Percentiles rank a stretch among this genome's conserved stretches.
phyloP scores from a whole-genome alignment of 53 echinoderm and acorn worm species.

The Holothuria scabra region DNA sequence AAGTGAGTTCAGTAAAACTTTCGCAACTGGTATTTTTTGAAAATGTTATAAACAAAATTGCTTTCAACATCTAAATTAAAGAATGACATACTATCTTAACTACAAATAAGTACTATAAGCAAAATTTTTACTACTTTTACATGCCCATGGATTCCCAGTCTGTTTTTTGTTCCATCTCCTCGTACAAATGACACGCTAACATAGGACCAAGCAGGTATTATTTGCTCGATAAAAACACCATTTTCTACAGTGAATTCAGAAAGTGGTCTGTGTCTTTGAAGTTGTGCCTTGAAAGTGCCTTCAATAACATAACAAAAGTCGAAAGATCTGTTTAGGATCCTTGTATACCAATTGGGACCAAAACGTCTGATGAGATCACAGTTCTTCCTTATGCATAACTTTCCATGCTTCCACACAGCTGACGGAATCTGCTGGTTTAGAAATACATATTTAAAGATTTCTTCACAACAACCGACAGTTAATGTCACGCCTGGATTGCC shows the following conservation, averaged over 20 bases:
- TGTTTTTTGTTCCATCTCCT: background rate
- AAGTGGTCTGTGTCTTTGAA: background rate
- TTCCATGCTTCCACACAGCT: background rate
- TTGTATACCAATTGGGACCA: constrained; percentile 12
- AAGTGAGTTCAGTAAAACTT: background rate
- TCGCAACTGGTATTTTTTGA: background rate
- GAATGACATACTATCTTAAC: background rate
- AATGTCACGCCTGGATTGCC: too few relatives aligned
- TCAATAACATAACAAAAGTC: constrained; percentile 29
- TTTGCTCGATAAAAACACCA: constrained; percentile 2
- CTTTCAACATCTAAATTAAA: constrained; percentile 24
- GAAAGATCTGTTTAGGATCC: constrained; percentile 18
- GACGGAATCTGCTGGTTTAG: background rate
- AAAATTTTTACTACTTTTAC: background rate
- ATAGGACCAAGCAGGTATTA: background rate
- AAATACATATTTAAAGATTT: background rate
- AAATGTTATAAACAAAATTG: constrained; percentile 3
- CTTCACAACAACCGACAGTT: too few relatives aligned
- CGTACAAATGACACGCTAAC: background rate
- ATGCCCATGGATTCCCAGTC: background rate
- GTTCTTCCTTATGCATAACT: background rate
- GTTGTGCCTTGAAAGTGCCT: constrained; percentile 12
- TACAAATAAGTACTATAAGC: background rate
- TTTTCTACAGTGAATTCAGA: background rate
- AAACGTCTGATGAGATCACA: background rate